These are phyloP conservation scores for Amniataba percoides DNA, from an alignment of 2,797 vertebrate species.

Conservation along the genomic window DNA sequence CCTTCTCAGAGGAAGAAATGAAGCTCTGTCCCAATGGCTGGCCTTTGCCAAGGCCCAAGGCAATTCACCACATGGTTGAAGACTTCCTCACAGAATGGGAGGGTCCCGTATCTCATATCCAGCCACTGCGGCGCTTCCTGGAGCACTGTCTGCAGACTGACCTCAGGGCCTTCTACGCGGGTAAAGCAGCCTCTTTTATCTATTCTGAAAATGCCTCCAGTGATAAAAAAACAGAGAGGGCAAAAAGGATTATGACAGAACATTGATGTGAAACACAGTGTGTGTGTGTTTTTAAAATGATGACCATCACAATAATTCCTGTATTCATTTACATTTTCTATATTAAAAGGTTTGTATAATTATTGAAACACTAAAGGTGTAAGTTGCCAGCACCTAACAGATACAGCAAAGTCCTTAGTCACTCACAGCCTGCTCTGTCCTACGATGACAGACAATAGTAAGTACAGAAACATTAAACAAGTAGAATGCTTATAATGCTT, in stretches of 20 bases:
- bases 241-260: no score
- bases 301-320: no score
- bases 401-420: neutral
- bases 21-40: conserved; percentile 87
- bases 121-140: conserved; percentile 93
- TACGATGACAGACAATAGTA: neutral
- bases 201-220: neutral
- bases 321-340: neutral
- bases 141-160: conserved; percentile 94
- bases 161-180: conserved; percentile 93
- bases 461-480: neutral
- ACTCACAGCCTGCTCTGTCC: neutral
- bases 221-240: no score
- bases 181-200: conserved; percentile 70
- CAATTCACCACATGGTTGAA: conserved; percentile 95
- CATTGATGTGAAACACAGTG: no score
- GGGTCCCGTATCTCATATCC: conserved; percentile 89
- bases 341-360: neutral
- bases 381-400: neutral
- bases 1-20: conserved; percentile 89
- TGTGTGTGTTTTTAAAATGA: neutral
- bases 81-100: conserved; percentile 98
- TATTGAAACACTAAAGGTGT: neutral
- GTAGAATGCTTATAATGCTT: neutral
- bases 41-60: conserved; percentile 91